Conservation (phyloP, 2,888 invertebrate species). For the Blastobasis lacticolella region DNA sequence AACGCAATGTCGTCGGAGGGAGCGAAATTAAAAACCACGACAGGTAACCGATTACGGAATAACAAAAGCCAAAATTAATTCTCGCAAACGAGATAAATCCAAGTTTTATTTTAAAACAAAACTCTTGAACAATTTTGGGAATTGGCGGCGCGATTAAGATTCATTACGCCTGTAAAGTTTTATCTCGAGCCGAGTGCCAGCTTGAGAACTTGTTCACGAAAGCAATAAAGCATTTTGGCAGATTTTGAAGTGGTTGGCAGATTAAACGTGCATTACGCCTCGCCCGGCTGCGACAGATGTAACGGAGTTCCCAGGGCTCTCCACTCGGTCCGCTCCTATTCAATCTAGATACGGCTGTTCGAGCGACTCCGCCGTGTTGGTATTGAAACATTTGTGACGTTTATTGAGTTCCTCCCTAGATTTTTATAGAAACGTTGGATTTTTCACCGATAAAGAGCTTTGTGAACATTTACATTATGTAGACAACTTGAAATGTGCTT, state of each 20-base stretch:
- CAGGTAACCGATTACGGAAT: slow-evolving; percentile 59
- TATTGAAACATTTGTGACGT: slow-evolving; percentile 25
- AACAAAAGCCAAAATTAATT: slow-evolving; percentile 63
- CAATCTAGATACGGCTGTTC: slow-evolving; percentile 16
- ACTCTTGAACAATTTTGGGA: slow-evolving; percentile 61
- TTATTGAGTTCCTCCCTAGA: slow-evolving; percentile 19
- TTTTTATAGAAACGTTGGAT: slow-evolving; percentile 5
- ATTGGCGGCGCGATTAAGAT: slow-evolving; percentile 68
- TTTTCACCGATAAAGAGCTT: background rate
- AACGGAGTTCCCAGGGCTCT: slow-evolving; percentile 26
- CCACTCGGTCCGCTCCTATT: slow-evolving; percentile 18
- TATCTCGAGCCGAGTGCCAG: slow-evolving; percentile 50
- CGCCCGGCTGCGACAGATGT: slow-evolving; percentile 49
- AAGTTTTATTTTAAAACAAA: slow-evolving; percentile 64
- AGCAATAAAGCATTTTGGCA: slow-evolving; percentile 72
- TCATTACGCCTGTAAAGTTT: slow-evolving; percentile 72
- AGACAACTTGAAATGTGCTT: background rate
- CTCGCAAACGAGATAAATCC: slow-evolving; percentile 51
- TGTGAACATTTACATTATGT: background rate
- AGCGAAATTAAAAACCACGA: slow-evolving; percentile 41
- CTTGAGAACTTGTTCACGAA: slow-evolving; percentile 53
- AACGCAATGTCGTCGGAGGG: slow-evolving; percentile 25
- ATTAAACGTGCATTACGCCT: slow-evolving; percentile 66
- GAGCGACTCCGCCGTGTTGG: slow-evolving; percentile 14
- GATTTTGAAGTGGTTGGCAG: slow-evolving; percentile 62